Conservation (phyloP, 1,140 invertebrate species). For the Zophobas morio region DNA sequence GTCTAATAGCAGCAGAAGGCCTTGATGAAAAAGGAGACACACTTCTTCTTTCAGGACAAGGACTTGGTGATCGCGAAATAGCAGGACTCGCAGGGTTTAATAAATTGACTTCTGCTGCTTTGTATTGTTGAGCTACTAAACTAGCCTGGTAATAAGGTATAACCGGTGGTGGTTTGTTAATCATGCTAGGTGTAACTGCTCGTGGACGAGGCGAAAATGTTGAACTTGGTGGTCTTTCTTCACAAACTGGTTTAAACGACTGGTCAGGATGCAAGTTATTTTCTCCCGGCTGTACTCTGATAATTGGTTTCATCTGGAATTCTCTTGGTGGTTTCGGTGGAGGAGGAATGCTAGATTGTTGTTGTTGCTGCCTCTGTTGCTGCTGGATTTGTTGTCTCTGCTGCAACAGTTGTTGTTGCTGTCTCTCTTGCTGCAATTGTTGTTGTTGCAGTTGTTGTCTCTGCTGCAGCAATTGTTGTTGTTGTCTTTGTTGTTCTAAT, state of each 20-base stretch:
- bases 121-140: constrained; percentile 73
- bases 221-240: constrained; percentile 65
- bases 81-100: constrained; percentile 73
- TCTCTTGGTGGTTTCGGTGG: constrained; percentile 23
- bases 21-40: constrained; percentile 63
- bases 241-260: constrained; percentile 74
- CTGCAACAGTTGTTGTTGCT: too few relatives aligned
- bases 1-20: constrained; percentile 45
- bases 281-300: constrained; percentile 55
- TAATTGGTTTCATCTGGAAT: constrained; percentile 52
- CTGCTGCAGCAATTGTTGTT: constrained; percentile 1
- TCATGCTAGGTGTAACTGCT: constrained; percentile 74
- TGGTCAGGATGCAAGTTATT: constrained; percentile 13
- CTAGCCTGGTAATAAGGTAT: constrained; percentile 79
- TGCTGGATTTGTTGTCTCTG: too few relatives aligned
- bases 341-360: background rate
- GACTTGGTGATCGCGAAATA: constrained; percentile 73
- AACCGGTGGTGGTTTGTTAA: constrained; percentile 76
- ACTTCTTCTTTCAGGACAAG: constrained; percentile 65
- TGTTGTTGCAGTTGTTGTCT: too few relatives aligned
- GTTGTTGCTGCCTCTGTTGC: too few relatives aligned
- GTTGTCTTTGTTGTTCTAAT: too few relatives aligned
- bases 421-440: too few relatives aligned
- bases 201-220: constrained; percentile 65
- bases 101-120: constrained; percentile 70